phyloP scores from a whole-genome alignment of 2,113 vertebrate species.

The Nestor notabilis region DNA sequence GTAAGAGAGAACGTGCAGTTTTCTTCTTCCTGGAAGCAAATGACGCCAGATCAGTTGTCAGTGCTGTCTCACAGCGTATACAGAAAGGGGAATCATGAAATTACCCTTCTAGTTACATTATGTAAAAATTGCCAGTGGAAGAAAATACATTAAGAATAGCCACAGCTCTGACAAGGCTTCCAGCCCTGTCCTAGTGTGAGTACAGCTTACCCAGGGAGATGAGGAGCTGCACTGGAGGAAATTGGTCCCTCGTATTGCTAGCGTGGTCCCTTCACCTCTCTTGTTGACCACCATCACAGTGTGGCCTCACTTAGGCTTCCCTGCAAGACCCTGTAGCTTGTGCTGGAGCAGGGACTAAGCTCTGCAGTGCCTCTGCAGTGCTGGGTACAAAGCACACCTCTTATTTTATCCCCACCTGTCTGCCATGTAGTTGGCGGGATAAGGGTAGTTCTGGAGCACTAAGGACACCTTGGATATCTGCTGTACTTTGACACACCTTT shows the following conservation, averaged over 20 bases:
- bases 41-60: not conserved
- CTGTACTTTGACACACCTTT: not conserved
- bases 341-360: not conserved
- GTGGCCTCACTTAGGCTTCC: not conserved
- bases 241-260: not conserved
- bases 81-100: not conserved
- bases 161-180: not conserved
- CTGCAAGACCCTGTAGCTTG: accelerated
- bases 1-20: not conserved
- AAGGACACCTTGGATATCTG: not conserved
- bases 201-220: not conserved
- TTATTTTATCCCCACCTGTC: not conserved
- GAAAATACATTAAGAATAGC: not conserved
- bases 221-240: not conserved
- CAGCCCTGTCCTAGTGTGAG: not conserved
- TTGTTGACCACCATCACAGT: not conserved
- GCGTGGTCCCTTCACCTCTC: not conserved
- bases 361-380: not conserved
- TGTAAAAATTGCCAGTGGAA: not conserved
- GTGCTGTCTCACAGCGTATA: not conserved
- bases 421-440: accelerated
- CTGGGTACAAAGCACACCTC: not conserved
- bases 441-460: not conserved
- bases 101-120: not conserved
- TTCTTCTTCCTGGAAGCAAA: slow-evolving; percentile 11